phyloP scores from a whole-genome alignment of 2,797 vertebrate species.

The Pyrocephalus nanus region DNA sequence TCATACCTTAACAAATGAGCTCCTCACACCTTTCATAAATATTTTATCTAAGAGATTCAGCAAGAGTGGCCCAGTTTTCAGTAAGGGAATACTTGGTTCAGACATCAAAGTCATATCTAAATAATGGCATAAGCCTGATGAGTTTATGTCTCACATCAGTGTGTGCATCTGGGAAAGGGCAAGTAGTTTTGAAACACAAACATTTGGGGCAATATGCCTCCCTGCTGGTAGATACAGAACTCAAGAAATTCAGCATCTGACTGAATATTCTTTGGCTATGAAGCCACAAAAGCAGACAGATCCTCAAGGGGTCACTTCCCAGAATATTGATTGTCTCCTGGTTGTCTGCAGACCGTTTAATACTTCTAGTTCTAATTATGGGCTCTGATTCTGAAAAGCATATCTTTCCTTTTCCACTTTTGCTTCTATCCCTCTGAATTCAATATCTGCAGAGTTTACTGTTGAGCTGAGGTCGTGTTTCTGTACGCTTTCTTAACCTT shows the following conservation, averaged over 20 bases:
- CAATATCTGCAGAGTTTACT: neutral
- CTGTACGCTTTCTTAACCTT: neutral
- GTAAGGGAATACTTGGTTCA: neutral
- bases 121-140: neutral
- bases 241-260: neutral
- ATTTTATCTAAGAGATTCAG: slow-evolving; percentile 40
- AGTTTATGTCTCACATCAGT: neutral
- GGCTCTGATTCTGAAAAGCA: neutral
- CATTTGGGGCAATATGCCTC: neutral
- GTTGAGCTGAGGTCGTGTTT: neutral
- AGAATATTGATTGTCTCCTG: neutral
- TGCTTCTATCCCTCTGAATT: neutral
- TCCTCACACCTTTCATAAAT: slow-evolving; percentile 48
- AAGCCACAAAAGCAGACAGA: neutral
- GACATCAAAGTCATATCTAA: neutral
- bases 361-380: neutral
- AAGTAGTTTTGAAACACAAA: neutral
- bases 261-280: neutral
- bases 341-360: neutral
- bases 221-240: neutral
- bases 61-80: neutral
- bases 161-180: neutral
- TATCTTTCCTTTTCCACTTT: neutral
- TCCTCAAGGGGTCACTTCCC: neutral
- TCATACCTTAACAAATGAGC: slow-evolving; percentile 47